Base-by-base conservation (phyloP, 2,113 vertebrate species). In the Rhynchopsitta pachyrhyncha region DNA sequence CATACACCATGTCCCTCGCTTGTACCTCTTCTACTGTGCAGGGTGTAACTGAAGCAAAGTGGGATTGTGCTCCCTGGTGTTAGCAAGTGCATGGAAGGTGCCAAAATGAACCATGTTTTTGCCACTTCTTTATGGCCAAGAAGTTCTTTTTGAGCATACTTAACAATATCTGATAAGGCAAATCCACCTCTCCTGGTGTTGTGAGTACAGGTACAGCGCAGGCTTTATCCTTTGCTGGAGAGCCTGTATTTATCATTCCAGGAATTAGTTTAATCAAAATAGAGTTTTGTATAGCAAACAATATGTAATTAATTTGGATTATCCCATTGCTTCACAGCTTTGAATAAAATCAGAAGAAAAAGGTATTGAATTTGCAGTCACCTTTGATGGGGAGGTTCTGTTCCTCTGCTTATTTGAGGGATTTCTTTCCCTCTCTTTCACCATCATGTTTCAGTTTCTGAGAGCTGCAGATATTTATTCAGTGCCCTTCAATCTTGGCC, bases 391-490 rank as follows among this genome's bases (percentile, higher is more conserved):
- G 16, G 8, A 94, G 77, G 37, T 57, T 90, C 78, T 92, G 22
- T 88, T 88, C 42, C 69, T 93, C 94, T 95, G 90, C 96, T 95
- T 92, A 28, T 96, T 96, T 93, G 91, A 97, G 82, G 60, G 74
- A 96, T 95, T 97, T 97, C 92, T 92, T 95, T 88, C 94, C 93
- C 64, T 85, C 90, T 95, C 46, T 29, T 82, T 83, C 71, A 41
- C 71, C 69, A 68, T 81, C 74, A 6, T 59, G 86, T 86, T 84
- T 90, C 70, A 86, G 78, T 95, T 96, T 78, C 93, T 95, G 90
- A 94, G 92, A 95, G 90, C 85, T 82, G 57, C 8, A 97, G 95
- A 91, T 96, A 97, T 62, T 92, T 97, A 96, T 91, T 90, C 89
- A 47, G 82, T 62, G 86, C 66, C 88, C 86, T 96, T 85, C 91